Conservation (phyloP, 2,797 vertebrate species). For the Squalus acanthias region DNA sequence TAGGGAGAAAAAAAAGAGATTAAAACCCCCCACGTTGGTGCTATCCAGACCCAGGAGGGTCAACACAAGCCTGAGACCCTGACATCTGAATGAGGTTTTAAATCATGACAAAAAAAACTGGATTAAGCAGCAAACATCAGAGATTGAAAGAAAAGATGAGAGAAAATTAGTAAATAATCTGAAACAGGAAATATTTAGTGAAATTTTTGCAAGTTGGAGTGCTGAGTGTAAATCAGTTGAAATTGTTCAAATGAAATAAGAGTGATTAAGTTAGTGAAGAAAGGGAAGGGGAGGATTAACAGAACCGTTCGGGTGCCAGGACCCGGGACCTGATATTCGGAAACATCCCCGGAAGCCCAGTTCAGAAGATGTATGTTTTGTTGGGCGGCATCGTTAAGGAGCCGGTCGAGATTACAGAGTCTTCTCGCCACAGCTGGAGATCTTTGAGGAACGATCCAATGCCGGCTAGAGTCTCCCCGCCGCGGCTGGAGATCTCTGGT, state of each 20-base stretch:
- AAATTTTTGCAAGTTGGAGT: neutral
- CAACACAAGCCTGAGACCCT: too few species aligned
- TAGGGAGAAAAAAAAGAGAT: too few species aligned
- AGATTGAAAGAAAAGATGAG: too few species aligned
- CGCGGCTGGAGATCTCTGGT: too few species aligned
- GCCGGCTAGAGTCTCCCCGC: neutral
- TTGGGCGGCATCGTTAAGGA: neutral
- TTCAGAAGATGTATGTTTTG: neutral
- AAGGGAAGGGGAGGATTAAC: neutral
- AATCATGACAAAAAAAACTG: too few species aligned
- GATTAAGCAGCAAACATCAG: too few species aligned
- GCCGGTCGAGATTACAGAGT: neutral
- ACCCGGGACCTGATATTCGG: neutral
- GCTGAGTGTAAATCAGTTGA: neutral
- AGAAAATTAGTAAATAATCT: too few species aligned
- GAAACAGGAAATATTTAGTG: too few species aligned
- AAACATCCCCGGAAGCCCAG: neutral
- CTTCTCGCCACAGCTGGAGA: neutral
- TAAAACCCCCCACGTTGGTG: too few species aligned
- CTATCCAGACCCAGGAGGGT: too few species aligned
- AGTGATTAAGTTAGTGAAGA: neutral
- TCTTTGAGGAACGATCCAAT: neutral
- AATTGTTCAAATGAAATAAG: neutral
- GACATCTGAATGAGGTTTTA: too few species aligned
- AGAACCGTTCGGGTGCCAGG: neutral